phyloP scores from a whole-genome alignment of 2,113 vertebrate genomes.

The Calonectris borealis region DNA sequence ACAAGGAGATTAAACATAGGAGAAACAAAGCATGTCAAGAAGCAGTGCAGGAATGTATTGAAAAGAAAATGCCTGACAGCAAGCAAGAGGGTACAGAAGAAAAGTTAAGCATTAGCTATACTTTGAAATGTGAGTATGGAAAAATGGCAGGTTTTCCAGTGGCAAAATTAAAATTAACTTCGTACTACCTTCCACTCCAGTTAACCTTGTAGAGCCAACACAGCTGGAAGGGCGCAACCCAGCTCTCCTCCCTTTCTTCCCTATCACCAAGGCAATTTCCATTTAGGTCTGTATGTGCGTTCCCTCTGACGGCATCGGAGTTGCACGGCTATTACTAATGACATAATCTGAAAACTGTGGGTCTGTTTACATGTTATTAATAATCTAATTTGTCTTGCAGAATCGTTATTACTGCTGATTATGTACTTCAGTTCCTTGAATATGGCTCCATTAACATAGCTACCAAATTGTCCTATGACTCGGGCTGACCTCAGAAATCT shows the following conservation, averaged over 20 bases:
- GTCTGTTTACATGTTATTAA: not conserved
- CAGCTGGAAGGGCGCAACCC: rapidly evolving
- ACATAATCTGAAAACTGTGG: not conserved
- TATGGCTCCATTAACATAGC: not conserved
- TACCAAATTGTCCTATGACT: not conserved
- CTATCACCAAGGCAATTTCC: not conserved
- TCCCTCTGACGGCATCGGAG: not conserved
- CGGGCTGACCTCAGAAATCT: not conserved
- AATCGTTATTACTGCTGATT: not conserved
- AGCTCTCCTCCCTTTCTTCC: not conserved
- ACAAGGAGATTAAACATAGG: not conserved
- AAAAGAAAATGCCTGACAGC: not conserved
- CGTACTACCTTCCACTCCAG: not conserved
- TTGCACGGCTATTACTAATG: not conserved
- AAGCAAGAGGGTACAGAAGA: not conserved
- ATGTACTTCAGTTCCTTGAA: not conserved
- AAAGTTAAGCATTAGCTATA: not conserved
- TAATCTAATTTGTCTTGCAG: not conserved
- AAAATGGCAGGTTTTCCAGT: not conserved
- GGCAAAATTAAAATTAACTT: not conserved
- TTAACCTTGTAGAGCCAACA: not conserved
- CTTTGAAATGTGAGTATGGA: not conserved
- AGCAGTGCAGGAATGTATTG: not conserved
- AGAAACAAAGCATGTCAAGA: not conserved
- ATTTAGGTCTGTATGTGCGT: not conserved